Conservation (phyloP, 2,113 vertebrate species). For the Mastomys natalensis region DNA sequence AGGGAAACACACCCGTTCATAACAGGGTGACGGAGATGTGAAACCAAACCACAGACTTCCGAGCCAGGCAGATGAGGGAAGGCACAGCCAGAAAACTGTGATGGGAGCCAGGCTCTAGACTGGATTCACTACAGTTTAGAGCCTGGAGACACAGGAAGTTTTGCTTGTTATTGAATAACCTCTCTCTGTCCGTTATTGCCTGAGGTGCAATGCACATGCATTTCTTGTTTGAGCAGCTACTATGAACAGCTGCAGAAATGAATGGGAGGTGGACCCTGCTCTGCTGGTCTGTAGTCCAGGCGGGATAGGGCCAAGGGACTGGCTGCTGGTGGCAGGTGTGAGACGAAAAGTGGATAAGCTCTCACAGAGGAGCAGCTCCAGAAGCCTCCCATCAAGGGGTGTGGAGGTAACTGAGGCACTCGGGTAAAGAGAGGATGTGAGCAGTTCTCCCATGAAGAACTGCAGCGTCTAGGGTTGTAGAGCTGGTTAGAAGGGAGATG, state of each 20-base stretch:
- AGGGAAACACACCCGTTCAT: neutral
- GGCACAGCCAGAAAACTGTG: neutral
- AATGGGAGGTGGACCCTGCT: rapidly evolving
- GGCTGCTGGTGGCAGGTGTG: neutral
- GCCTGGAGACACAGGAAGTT: neutral
- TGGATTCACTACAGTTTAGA: neutral
- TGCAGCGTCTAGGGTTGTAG: neutral
- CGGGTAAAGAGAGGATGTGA: neutral
- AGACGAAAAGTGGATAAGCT: neutral
- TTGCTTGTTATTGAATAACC: neutral
- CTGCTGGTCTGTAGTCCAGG: neutral
- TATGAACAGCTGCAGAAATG: neutral
- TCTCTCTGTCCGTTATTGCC: neutral
- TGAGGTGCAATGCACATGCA: neutral
- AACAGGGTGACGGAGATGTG: neutral
- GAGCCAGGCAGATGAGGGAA: neutral
- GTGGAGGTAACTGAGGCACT: neutral
- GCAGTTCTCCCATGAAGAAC: neutral
- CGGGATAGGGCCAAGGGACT: neutral
- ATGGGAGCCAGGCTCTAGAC: neutral
- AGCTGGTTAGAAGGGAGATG: neutral
- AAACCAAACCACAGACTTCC: neutral
- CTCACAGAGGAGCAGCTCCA: neutral
- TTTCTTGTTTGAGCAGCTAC: neutral
- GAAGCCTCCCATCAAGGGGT: neutral